Percentiles rank a stretch among this genome's conserved stretches.
These are phyloP conservation scores for Strigamia maritima DNA, from an alignment of 2,888 invertebrate species.

Conservation along the genomic window DNA sequence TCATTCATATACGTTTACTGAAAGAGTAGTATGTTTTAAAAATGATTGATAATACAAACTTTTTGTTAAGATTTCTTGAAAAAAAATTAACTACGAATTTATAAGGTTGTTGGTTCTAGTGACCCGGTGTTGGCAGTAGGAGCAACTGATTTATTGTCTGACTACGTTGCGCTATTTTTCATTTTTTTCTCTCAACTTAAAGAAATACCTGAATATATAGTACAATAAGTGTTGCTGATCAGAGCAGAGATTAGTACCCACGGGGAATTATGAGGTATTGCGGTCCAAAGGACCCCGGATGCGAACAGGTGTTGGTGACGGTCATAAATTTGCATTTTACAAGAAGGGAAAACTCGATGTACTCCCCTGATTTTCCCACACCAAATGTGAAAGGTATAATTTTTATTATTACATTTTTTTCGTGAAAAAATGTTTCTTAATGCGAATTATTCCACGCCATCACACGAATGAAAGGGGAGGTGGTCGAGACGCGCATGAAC, in stretches of 20 bases:
- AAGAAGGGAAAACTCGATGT: constrained; percentile 1
- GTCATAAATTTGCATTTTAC: constrained; percentile 27
- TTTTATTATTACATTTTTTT: constrained; percentile 31
- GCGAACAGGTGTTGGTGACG: constrained; percentile 30
- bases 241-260: constrained; percentile 17
- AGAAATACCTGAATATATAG: not conserved
- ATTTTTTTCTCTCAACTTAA: not conserved
- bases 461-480: constrained; percentile 31
- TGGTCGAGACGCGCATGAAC: constrained; percentile 31
- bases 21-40: not conserved
- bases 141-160: constrained; percentile 20
- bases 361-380: constrained; percentile 28
- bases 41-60: not conserved
- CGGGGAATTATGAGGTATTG: constrained; percentile 21
- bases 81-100: not conserved
- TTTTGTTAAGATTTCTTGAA: not conserved
- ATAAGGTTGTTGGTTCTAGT: constrained; percentile 1
- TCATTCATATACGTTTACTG: not conserved
- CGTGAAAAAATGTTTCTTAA: constrained; percentile 31
- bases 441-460: constrained; percentile 32
- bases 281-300: constrained; percentile 21
- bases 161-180: not conserved
- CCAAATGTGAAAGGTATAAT: constrained; percentile 23
- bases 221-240: constrained; percentile 30
- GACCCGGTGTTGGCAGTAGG: constrained; percentile 1